Base-by-base conservation (phyloP, 92 coral and sea anemone species). In the Montipora capitata region DNA sequence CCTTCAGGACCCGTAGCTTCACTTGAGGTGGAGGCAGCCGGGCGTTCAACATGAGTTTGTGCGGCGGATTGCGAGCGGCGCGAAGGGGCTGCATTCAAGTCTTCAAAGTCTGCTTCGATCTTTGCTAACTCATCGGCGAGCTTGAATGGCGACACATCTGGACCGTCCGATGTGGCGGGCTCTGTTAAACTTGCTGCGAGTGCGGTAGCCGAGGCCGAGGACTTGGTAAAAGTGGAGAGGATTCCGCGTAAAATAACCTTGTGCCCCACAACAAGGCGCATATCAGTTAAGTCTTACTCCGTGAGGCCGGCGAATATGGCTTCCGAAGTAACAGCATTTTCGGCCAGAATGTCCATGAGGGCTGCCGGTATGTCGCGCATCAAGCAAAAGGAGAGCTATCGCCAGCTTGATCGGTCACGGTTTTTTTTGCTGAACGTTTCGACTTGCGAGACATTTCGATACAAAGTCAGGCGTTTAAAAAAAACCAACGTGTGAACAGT, bases 61-160 rank as follows among this genome's bases (percentile, higher is more conserved):
- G 70, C 70, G 70, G 42, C 38, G 11, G 70, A 40, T 16, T 72
- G 77, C 57, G 17, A 12, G 5, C 56, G 35, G 57, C 56, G 77
- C 18, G 56, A 72, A 51, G 59, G 77, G 77, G 77, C 52, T 43
- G 57, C 17, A 43, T 43, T 72, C 56, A 54, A 51, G 56, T 11
- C 54, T 49, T 45, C 63, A 27, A 74, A 74, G 2, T 43, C 59
- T 74, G 79, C 61, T 54, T 74, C 79, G n/a, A 74, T 74, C 43
- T 45, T 43, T 15, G 77, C 77, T 17, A 74, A 54, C 79, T 74
- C 61, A 2, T 42, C 61, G 59, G 38, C 79, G n/a, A 74, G 79
- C 62, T 43, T 74, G 63, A 74, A 74, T 7, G 63, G 41, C n/a
- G 59, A 67, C 72, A 67, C 44, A 67, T 61, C 67, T 61, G 67